Evolutionary conservation across 2,888 invertebrate genomes (phyloP), one percentile per base, ranked within the genome.

Genomic region (Drosophila parthenogenetica): DNA sequence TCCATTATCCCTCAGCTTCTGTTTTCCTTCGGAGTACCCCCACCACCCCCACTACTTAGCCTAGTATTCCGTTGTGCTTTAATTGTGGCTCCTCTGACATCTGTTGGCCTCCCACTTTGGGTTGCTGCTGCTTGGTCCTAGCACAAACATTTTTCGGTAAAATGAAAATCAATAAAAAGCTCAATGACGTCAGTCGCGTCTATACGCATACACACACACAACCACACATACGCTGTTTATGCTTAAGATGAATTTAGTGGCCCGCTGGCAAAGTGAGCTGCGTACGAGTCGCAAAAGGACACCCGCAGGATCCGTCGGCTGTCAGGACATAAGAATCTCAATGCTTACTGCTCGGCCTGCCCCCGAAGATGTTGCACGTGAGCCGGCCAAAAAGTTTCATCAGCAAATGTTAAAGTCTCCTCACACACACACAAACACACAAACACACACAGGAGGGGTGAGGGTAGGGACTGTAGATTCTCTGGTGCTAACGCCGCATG

Each of bases 111-210:
- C 70, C 70, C 63, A 59, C 73, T 69, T 40, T 39, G 43, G 66
- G 55, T 35, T 39, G 50, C 61, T 58, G 50, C 51, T 45, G 69
- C 60, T 64, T 29, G 29, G 57, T 64, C 68, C 62, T 63, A 71
- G 60, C 76, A 64, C 64, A 68, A 76, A 48, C 37, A 69, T 73
- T 77, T 73, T 84, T 81, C 49, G 71, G 64, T 69, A 74, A 82
- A 72, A 80, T 65, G 77, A 87, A 90, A 90, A 90, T 90, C 90
- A 89, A 90, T 90, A 89, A 83, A 90, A 90, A 89, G 90, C 91
- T 90, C 87, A 85, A 89, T 90, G 90, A 90, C 90, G 90, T 90
- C 91, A 90, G 84, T 77, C 70, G 73, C 59, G 71, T 72, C 58
- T 65, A 72, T 68, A 77, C 77, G 66, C 60, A 49, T 60, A 55